These are phyloP conservation scores for Myiozetetes cayanensis DNA, from an alignment of 2,113 vertebrate species.

Conservation along the genomic window DNA sequence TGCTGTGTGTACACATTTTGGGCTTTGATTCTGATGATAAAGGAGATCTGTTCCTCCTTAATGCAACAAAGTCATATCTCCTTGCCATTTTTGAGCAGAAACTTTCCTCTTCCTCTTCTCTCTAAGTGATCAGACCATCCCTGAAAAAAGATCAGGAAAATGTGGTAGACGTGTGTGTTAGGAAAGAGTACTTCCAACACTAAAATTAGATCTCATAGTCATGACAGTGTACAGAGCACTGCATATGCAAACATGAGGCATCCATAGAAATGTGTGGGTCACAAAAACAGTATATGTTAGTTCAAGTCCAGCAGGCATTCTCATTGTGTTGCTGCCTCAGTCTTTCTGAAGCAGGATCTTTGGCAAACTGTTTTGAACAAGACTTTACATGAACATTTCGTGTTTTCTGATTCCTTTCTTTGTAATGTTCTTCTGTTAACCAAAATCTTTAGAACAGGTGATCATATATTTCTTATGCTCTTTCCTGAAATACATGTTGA, in stretches of 20 bases:
- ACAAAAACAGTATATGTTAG: rapidly evolving
- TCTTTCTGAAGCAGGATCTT: neutral
- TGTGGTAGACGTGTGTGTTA: neutral
- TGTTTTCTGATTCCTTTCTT: neutral
- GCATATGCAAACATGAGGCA: rapidly evolving
- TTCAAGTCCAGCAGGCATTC: neutral
- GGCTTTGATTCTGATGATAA: neutral
- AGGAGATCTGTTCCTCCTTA: neutral
- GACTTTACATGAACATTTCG: neutral
- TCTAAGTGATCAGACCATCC: neutral
- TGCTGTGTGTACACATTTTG: neutral
- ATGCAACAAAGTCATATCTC: neutral
- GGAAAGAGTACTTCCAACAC: neutral
- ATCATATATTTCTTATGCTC: neutral
- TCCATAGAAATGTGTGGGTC: neutral
- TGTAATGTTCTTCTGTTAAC: neutral
- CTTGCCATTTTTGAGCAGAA: neutral
- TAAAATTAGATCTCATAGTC: neutral
- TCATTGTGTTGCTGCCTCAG: neutral
- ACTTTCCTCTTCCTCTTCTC: neutral
- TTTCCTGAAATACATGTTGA: neutral
- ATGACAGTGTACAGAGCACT: neutral
- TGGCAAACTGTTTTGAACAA: neutral
- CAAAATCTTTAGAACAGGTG: neutral
- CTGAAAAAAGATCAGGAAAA: neutral